Conservation (phyloP, 2,113 vertebrate species). For the Charadrius vociferus region DNA sequence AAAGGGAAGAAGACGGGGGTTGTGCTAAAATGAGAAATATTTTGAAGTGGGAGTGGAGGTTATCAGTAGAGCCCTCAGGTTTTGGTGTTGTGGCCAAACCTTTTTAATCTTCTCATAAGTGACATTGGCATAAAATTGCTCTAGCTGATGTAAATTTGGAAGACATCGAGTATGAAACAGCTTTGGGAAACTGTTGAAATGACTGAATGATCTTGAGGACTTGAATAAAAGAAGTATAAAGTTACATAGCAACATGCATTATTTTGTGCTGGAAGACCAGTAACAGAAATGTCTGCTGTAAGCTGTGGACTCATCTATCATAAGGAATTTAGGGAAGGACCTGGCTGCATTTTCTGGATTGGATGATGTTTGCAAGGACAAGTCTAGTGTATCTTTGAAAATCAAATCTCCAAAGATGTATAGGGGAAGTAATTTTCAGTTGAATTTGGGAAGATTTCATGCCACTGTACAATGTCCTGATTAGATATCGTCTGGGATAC, state of each 20-base stretch:
- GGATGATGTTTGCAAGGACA: neutral
- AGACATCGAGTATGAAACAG: neutral
- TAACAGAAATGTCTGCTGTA: neutral
- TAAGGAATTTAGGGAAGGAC: neutral
- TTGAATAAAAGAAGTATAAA: no score
- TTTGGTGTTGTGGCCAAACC: neutral
- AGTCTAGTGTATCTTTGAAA: neutral
- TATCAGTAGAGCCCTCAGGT: neutral
- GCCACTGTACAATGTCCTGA: neutral
- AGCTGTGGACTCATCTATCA: neutral
- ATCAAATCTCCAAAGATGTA: neutral
- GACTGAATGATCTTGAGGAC: neutral
- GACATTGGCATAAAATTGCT: neutral
- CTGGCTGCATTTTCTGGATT: neutral
- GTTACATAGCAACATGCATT: no score
- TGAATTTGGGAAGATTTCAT: neutral
- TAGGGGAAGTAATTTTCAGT: neutral
- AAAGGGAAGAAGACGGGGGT: rapidly evolving
- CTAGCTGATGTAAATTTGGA: neutral
- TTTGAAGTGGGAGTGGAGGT: neutral
- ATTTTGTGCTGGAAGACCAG: neutral
- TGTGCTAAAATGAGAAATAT: neutral
- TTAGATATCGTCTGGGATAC: neutral
- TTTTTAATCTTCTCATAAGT: neutral
- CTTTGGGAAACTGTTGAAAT: neutral